Evolutionary conservation across 2,113 vertebrate genomes (phyloP).

Genomic region (Macrotis lagotis): DNA sequence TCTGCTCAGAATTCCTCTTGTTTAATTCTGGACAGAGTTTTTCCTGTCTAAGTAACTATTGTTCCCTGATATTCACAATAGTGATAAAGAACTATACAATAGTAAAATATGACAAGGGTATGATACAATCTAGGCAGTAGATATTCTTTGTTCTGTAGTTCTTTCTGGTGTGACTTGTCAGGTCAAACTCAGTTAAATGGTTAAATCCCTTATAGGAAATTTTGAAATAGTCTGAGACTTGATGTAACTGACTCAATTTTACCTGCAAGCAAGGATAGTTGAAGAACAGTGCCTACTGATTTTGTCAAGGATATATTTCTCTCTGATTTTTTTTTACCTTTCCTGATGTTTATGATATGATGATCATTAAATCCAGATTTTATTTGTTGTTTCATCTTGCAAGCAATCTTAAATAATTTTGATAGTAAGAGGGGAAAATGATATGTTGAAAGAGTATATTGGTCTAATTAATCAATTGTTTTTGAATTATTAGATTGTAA

Average conservation of each 20-base stretch:
- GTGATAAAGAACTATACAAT: not conserved
- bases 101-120: not conserved
- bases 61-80: not conserved
- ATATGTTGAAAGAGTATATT: not conserved
- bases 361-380: not conserved
- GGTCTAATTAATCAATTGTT: not conserved
- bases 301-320: not conserved
- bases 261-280: not conserved
- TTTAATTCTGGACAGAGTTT: not conserved
- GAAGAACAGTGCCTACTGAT: not conserved
- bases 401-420: not conserved
- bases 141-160: not conserved
- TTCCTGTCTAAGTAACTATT: not conserved
- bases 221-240: not conserved
- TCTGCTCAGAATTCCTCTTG: not conserved
- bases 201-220: not conserved
- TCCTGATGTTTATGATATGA: not conserved
- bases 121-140: not conserved
- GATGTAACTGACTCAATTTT: not conserved
- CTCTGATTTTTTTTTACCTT: not conserved
- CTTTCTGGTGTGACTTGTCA: not conserved
- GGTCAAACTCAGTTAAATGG: not conserved
- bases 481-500: not conserved
- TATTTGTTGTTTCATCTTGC: not conserved
- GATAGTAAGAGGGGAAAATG: not conserved